These are phyloP conservation scores for Hylaeus volcanicus DNA, from an alignment of 1,140 invertebrate species.

Conservation along the genomic window DNA sequence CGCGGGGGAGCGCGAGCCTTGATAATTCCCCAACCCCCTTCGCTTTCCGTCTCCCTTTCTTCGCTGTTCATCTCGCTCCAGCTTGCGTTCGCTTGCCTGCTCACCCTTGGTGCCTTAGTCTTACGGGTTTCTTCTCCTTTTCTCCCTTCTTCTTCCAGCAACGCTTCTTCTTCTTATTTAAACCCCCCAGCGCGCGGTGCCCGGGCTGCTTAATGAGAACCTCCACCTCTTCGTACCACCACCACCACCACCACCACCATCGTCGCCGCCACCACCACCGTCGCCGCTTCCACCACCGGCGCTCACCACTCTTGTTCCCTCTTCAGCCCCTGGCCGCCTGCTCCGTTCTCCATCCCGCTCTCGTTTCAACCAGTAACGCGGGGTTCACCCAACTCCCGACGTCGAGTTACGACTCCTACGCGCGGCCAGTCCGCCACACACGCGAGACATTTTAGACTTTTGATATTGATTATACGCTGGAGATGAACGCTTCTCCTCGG, in stretches of 20 bases:
- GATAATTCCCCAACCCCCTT: conserved; percentile 72
- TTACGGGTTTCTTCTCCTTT: conserved; percentile 74
- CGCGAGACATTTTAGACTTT: conserved; percentile 78
- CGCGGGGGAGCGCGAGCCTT: conserved; percentile 68
- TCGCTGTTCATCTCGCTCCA: conserved; percentile 42
- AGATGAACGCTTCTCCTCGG: conserved; percentile 51
- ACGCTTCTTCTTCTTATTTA: conserved; percentile 77
- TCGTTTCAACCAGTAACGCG: conserved; percentile 57
- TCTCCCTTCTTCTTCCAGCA: conserved; percentile 71
- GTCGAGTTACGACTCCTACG: conserved; percentile 63
- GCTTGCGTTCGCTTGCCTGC: conserved; percentile 45
- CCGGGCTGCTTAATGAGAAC: conserved; percentile 81
- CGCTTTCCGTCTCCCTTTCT: conserved; percentile 52
- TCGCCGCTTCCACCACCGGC: conserved; percentile 48
- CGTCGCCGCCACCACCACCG: conserved; percentile 12
- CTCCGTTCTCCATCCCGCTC: conserved; percentile 52
- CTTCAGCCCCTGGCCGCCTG: conserved; percentile 11
- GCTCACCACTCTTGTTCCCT: conserved; percentile 48
- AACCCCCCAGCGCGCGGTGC: conserved; percentile 74
- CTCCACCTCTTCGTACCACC: conserved; percentile 73
- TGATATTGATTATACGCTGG: conserved; percentile 75
- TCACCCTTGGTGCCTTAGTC: conserved; percentile 70
- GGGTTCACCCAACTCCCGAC: conserved; percentile 64
- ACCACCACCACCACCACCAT: conserved; percentile 56
- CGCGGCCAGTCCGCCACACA: conserved; percentile 70